These are phyloP conservation scores for Amphiura filiformis DNA, from an alignment of 35 echinoderm and acorn worm genomes.

Conservation along the genomic window DNA sequence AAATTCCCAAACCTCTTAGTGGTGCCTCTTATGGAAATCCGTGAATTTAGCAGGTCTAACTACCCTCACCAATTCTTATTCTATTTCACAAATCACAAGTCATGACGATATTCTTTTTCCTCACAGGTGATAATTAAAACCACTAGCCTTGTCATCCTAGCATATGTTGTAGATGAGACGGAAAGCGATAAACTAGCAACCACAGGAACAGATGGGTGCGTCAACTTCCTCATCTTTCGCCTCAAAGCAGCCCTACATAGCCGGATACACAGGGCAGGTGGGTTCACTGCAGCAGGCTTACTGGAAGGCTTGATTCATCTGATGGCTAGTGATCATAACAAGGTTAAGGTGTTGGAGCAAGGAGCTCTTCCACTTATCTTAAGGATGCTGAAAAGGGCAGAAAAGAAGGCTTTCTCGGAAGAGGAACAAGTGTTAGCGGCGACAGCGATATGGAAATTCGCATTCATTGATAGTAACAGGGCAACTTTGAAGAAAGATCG, in stretches of 20 bases:
- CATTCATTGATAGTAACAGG: slow-evolving; percentile 73
- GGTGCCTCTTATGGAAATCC: neutral
- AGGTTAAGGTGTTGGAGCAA: slow-evolving; percentile 77
- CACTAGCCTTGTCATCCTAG: slow-evolving; percentile 53
- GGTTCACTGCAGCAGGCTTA: slow-evolving; percentile 4
- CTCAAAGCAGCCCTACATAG: slow-evolving; percentile 64
- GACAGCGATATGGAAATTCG: slow-evolving; percentile 68
- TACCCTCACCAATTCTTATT: no score
- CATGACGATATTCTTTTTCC: neutral
- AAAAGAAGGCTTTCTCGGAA: slow-evolving; percentile 23
- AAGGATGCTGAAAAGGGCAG: slow-evolving; percentile 28
- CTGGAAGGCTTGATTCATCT: slow-evolving; percentile 58
- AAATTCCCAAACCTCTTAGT: neutral
- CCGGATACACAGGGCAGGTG: slow-evolving; percentile 43
- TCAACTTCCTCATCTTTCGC: slow-evolving; percentile 75
- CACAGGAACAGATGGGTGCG: slow-evolving; percentile 29
- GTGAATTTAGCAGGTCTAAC: no score
- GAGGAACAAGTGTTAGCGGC: slow-evolving; percentile 56
- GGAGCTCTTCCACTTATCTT: slow-evolving; percentile 50
- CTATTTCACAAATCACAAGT: no score
- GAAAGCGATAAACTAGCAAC: slow-evolving; percentile 62
- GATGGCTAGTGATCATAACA: slow-evolving; percentile 81
- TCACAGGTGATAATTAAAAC: slow-evolving; percentile 74
- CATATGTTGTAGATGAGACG: slow-evolving; percentile 75
- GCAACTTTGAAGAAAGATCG: slow-evolving; percentile 46